These are phyloP conservation scores for Drosophila kuntzei DNA, from an alignment of 2,888 invertebrate genomes.

Conservation along the genomic window DNA sequence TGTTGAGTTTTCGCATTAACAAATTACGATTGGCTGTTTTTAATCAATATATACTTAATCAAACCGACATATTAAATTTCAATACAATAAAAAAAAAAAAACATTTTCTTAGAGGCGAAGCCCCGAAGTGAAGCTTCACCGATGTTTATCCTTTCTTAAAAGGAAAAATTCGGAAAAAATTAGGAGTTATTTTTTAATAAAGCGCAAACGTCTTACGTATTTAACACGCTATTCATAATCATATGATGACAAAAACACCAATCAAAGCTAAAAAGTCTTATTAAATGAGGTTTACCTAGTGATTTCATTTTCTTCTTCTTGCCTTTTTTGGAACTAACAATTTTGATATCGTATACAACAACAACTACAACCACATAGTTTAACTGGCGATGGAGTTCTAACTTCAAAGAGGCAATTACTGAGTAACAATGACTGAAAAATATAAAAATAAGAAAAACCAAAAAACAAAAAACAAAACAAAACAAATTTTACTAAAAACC, in stretches of 20 bases:
- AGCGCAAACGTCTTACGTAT: slow-evolving; percentile 38
- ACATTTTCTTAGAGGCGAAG: slow-evolving; percentile 33
- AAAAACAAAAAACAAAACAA: slow-evolving; percentile 37
- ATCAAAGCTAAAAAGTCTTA: slow-evolving; percentile 62
- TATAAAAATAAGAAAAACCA: slow-evolving; percentile 41
- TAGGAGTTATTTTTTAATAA: slow-evolving; percentile 12
- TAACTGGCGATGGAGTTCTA: slow-evolving; percentile 98
- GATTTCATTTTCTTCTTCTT: slow-evolving; percentile 77
- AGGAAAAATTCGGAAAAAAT: slow-evolving; percentile 9
- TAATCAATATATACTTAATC: slow-evolving; percentile 33
- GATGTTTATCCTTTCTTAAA: slow-evolving; percentile 48
- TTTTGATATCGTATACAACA: slow-evolving; percentile 77
- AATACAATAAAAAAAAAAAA: slow-evolving; percentile 23
- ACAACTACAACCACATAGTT: slow-evolving; percentile 87
- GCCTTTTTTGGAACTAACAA: slow-evolving; percentile 76
- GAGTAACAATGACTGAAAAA: slow-evolving; percentile 86
- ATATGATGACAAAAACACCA: slow-evolving; percentile 52
- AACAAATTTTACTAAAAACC: slow-evolving; percentile 46
- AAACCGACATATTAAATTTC: slow-evolving; percentile 25
- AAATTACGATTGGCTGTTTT: slow-evolving; percentile 80
- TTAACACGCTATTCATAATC: slow-evolving; percentile 51
- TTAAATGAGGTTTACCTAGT: slow-evolving; percentile 71
- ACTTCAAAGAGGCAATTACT: slow-evolving; percentile 98
- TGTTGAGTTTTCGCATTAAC: slow-evolving; percentile 16
- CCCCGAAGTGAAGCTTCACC: slow-evolving; percentile 74